Conservation (phyloP, 2,888 invertebrate species). For the Caenorhabditis angaria region DNA sequence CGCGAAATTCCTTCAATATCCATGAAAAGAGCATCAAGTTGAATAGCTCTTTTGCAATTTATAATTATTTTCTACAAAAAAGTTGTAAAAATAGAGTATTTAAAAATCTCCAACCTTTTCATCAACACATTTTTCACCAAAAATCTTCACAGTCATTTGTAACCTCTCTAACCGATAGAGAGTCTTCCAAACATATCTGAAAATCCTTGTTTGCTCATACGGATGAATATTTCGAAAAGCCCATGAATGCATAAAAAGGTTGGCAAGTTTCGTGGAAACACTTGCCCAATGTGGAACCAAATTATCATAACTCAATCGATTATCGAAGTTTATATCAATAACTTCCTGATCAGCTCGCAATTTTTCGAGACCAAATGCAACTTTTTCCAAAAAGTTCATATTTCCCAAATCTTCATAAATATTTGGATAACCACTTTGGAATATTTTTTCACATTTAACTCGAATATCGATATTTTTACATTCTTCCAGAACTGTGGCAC, state of each 20-base stretch:
- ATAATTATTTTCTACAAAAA: slow-evolving; percentile 30
- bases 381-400: slow-evolving; percentile 17
- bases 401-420: slow-evolving; percentile 11
- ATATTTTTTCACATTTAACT: background rate
- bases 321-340: slow-evolving; percentile 22
- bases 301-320: slow-evolving; percentile 18
- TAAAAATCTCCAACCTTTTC: slow-evolving; percentile 19
- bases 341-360: slow-evolving; percentile 18
- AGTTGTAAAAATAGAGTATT: background rate
- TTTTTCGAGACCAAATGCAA: slow-evolving; percentile 21
- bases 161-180: slow-evolving; percentile 34
- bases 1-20: slow-evolving; percentile 32
- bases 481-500: slow-evolving; percentile 17
- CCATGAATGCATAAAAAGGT: slow-evolving; percentile 30
- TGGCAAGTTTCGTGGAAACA: slow-evolving; percentile 24
- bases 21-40: slow-evolving; percentile 25
- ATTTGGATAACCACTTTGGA: background rate
- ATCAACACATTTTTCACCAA: slow-evolving; percentile 22
- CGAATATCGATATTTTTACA: slow-evolving; percentile 25
- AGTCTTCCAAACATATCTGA: slow-evolving; percentile 35
- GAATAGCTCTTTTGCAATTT: slow-evolving; percentile 26
- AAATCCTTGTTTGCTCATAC: slow-evolving; percentile 26
- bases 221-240: slow-evolving; percentile 28
- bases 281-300: slow-evolving; percentile 30
- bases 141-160: slow-evolving; percentile 40